Conservation (phyloP, 2,888 invertebrate genomes). For the Epistrophe grossulariae region DNA sequence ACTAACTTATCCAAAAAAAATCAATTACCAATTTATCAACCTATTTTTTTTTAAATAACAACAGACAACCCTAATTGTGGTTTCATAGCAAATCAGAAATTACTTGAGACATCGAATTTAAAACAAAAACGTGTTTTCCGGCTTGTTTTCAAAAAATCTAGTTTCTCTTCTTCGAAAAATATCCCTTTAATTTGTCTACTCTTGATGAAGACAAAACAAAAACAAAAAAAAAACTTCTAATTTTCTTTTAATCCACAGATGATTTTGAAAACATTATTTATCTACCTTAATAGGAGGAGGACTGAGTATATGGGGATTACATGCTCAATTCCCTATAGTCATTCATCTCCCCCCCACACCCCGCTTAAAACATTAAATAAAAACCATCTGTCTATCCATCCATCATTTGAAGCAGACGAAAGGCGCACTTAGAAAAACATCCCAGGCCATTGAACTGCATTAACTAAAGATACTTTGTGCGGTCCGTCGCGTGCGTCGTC, state of each 20-base stretch:
- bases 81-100: background rate
- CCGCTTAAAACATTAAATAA: constrained; percentile 16
- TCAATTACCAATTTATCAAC: too few relatives aligned
- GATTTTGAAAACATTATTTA: constrained; percentile 27
- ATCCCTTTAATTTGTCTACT: background rate
- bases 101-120: background rate
- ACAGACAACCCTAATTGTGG: background rate
- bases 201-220: background rate
- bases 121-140: constrained; percentile 31
- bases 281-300: constrained; percentile 8
- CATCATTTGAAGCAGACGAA: constrained; percentile 42
- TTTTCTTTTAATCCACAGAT: constrained; percentile 25
- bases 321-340: constrained; percentile 6
- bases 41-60: background rate
- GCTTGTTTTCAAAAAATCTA: background rate
- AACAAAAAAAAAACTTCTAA: background rate
- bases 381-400: constrained; percentile 49
- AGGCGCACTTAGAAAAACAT: constrained; percentile 55
- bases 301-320: background rate
- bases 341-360: background rate
- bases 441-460: constrained; percentile 63
- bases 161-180: background rate
- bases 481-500: background rate
- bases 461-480: constrained; percentile 36
- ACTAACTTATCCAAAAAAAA: too few relatives aligned